Conservation (phyloP, 35 echinoderm and acorn worm species). For the Ptychodera flava region DNA sequence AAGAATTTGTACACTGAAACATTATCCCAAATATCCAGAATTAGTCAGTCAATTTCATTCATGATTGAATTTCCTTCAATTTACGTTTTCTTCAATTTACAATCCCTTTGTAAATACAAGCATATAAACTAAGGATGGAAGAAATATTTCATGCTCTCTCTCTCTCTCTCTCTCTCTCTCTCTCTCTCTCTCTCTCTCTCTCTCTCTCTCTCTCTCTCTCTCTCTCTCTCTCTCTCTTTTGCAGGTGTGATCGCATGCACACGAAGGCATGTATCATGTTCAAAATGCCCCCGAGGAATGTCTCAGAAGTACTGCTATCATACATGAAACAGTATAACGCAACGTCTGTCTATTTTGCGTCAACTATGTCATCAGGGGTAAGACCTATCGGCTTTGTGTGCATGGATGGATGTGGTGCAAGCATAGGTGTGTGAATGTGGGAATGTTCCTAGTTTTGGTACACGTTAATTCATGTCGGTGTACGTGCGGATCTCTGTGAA, state of each 20-base stretch:
- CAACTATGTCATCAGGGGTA: not conserved
- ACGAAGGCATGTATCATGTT: not conserved
- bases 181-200: slow-evolving; percentile 4
- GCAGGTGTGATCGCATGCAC: not conserved
- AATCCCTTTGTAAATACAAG: not conserved
- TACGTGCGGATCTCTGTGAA: too few relatives aligned
- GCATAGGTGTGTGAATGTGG: too few relatives aligned
- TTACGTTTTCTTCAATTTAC: not conserved
- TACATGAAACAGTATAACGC: not conserved
- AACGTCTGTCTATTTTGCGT: not conserved
- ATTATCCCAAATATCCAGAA: not conserved
- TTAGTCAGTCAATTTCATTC: not conserved
- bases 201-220: slow-evolving; percentile 2
- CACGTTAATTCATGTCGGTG: too few relatives aligned
- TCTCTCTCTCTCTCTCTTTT: not conserved
- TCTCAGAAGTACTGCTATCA: not conserved
- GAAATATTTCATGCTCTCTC: too few relatives aligned
- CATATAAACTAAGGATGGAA: too few relatives aligned
- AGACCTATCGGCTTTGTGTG: too few relatives aligned
- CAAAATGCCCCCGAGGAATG: not conserved
- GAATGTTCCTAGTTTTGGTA: too few relatives aligned
- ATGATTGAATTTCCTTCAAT: too few relatives aligned
- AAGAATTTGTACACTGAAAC: too few relatives aligned
- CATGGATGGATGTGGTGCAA: too few relatives aligned
- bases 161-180: slow-evolving; percentile 10